Evolutionary conservation across 1,140 invertebrate genomes (phyloP).

Genomic region (Drosophila lacteicornis): DNA sequence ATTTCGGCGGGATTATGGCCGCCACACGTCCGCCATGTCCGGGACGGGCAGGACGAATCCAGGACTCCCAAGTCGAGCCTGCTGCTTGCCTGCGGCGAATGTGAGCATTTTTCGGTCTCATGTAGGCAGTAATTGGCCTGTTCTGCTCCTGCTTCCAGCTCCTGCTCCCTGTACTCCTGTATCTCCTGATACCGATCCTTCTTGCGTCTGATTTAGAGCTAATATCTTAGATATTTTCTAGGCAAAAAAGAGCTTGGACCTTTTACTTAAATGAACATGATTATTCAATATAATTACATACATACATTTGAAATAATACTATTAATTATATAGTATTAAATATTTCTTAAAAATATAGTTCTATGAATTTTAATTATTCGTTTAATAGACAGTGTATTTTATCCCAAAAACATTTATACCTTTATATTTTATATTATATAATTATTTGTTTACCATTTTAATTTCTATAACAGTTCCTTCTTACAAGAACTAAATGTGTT

Average conservation of each 20-base stretch:
- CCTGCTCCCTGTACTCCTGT: conserved; percentile 1
- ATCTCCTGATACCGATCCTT: conserved; percentile 10
- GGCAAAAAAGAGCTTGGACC: too few relatives aligned
- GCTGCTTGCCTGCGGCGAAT: conserved; percentile 31
- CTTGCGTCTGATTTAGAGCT: background rate
- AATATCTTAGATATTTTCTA: background rate
- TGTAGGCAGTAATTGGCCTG: conserved; percentile 74
- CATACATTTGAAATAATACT: too few relatives aligned
- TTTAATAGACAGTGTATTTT: too few relatives aligned
- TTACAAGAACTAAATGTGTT: background rate
- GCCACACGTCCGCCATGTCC: conserved; percentile 40
- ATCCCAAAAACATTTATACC: too few relatives aligned
- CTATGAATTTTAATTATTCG: too few relatives aligned
- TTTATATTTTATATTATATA: background rate
- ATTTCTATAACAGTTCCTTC: too few relatives aligned
- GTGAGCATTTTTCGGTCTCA: conserved; percentile 44
- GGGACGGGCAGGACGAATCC: background rate
- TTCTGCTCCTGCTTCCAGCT: conserved; percentile 8
- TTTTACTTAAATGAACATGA: too few relatives aligned
- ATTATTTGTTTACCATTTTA: too few relatives aligned
- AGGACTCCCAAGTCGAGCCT: background rate
- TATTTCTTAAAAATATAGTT: too few relatives aligned
- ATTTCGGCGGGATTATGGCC: conserved; percentile 65
- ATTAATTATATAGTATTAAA: too few relatives aligned
- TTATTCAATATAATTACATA: too few relatives aligned